Conservation (phyloP, 2,888 invertebrate genomes). For the Ormyrus rosae region DNA sequence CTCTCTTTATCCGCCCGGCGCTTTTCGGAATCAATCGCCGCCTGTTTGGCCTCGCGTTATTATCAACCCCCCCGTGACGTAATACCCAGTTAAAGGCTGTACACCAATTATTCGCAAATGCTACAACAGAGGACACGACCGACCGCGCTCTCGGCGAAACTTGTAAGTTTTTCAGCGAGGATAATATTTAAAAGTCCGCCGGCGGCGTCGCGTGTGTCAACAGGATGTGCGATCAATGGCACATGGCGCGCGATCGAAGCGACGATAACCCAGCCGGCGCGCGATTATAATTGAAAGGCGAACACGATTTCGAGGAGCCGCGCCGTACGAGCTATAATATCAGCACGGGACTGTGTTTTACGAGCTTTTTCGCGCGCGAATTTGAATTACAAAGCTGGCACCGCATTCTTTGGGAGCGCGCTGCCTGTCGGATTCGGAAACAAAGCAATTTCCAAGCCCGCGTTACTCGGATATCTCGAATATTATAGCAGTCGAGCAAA, state of each 20-base stretch:
- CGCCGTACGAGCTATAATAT: too few species aligned
- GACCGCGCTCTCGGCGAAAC: background rate
- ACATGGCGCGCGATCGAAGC: constrained; percentile 26
- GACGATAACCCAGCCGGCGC: constrained; percentile 7
- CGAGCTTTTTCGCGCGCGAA: too few species aligned
- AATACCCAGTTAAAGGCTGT: constrained; percentile 4
- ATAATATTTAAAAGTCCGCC: constrained; percentile 45
- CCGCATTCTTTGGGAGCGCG: background rate
- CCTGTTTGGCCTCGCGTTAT: background rate
- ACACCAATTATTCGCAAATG: constrained; percentile 28
- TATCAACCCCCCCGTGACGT: background rate
- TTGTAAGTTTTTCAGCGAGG: constrained; percentile 11
- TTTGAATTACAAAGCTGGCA: too few species aligned
- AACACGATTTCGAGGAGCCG: too few species aligned
- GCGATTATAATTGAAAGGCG: background rate
- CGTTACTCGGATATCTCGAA: too few species aligned
- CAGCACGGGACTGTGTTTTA: too few species aligned
- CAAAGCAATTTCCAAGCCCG: too few species aligned
- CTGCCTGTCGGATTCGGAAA: background rate
- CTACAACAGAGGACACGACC: background rate
- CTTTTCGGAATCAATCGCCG: background rate
- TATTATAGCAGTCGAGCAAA: too few species aligned
- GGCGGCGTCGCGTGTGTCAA: constrained; percentile 42
- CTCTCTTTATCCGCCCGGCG: background rate
- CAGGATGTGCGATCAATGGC: constrained; percentile 39